These are phyloP conservation scores for Nothoprocta pentlandii DNA, from an alignment of 2,113 vertebrate species.

Conservation along the genomic window DNA sequence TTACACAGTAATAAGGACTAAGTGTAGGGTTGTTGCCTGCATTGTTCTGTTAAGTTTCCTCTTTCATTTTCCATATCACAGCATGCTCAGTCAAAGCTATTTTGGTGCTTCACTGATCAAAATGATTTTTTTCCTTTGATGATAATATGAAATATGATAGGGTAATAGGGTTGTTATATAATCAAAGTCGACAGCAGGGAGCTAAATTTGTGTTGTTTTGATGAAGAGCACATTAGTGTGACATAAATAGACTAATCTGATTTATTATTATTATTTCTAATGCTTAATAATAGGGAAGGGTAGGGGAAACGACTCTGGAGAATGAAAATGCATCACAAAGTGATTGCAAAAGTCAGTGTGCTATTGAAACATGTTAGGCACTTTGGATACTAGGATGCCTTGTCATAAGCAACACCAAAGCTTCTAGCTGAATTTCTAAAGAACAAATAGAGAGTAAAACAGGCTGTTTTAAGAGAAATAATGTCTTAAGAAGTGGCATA, in stretches of 20 bases:
- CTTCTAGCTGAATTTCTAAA: not conserved
- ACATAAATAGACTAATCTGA: slow-evolving; percentile 75
- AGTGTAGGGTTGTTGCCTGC: not conserved
- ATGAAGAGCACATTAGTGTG: slow-evolving; percentile 66
- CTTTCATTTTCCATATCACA: slow-evolving; percentile 49
- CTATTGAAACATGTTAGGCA: not conserved
- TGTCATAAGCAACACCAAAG: not conserved
- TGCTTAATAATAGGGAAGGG: slow-evolving; percentile 65
- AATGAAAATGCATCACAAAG: slow-evolving; percentile 47
- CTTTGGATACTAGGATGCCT: not conserved
- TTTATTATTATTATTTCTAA: slow-evolving; percentile 76
- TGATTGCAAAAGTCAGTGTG: not conserved
- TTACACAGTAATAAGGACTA: not conserved
- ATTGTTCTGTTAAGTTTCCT: slow-evolving; percentile 40
- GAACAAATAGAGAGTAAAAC: accelerated
- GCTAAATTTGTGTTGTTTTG: slow-evolving; percentile 74
- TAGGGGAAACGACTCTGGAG: slow-evolving; percentile 50
- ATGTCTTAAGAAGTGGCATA: not conserved
- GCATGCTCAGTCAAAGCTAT: slow-evolving; percentile 59
- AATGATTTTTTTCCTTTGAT: slow-evolving; percentile 68
- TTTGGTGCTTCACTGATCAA: slow-evolving; percentile 71
- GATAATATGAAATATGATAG: slow-evolving; percentile 67
- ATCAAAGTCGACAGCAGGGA: slow-evolving; percentile 69
- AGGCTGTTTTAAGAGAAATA: not conserved
- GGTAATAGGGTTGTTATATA: slow-evolving; percentile 65